Conservation (phyloP, 2,113 vertebrate genomes). For the Balaeniceps rex region DNA sequence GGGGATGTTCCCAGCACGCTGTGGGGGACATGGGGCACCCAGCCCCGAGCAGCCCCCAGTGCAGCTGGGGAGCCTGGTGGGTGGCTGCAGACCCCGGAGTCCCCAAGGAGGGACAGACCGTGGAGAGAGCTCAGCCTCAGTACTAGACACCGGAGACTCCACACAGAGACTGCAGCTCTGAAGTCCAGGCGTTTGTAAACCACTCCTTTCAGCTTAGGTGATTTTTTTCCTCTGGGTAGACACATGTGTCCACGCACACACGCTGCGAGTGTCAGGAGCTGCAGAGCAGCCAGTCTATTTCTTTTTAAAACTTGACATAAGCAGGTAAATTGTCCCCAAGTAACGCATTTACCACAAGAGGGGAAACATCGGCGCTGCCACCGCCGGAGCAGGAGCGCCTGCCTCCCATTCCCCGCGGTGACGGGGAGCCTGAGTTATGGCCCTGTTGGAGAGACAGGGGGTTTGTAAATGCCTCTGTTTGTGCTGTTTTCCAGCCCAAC, state of each 20-base stretch:
- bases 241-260: fast-evolving
- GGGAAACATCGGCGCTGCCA: neutral
- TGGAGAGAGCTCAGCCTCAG: neutral
- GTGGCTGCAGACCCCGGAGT: neutral
- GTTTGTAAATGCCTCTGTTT: conserved; percentile 48
- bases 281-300: neutral
- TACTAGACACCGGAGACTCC: neutral
- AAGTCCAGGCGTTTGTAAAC: neutral
- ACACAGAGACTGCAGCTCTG: neutral
- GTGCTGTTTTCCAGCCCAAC: neutral
- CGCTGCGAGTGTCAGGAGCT: neutral
- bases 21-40: fast-evolving
- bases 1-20: neutral
- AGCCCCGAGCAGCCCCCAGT: fast-evolving
- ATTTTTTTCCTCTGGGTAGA: neutral
- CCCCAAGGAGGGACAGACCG: fast-evolving
- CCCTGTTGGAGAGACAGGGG: neutral
- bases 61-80: fast-evolving
- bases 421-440: conserved; percentile 26
- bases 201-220: neutral
- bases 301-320: conserved; percentile 19
- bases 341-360: neutral
- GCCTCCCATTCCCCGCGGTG: neutral
- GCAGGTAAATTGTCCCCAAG: conserved; percentile 37
- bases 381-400: neutral